Evolutionary conservation across 2,797 vertebrate genomes (phyloP).

Genomic region (Sebastes nivosus): DNA sequence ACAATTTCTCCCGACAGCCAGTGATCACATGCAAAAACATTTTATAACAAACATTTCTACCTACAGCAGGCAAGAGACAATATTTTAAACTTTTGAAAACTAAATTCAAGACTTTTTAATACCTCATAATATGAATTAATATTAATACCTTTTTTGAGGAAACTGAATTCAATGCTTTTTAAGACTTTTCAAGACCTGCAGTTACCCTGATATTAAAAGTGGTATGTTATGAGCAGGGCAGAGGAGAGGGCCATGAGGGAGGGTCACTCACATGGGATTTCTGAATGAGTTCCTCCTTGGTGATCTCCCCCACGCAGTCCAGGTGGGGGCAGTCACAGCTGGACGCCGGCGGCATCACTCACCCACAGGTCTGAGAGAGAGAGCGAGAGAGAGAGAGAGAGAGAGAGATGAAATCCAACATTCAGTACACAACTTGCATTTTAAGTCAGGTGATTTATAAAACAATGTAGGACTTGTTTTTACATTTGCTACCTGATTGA

Average conservation of each 20-base stretch:
- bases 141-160: neutral
- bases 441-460: neutral
- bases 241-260: neutral
- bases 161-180: neutral
- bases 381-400: neutral
- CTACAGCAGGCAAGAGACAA: neutral
- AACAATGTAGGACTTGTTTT: neutral
- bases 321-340: slow-evolving; percentile 91
- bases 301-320: slow-evolving; percentile 97
- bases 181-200: neutral
- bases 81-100: neutral
- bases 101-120: neutral
- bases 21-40: neutral
- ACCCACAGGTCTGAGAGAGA: slow-evolving; percentile 30
- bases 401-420: neutral
- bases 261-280: slow-evolving; percentile 93
- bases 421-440: neutral
- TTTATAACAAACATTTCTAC: neutral
- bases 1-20: neutral
- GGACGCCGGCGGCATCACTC: slow-evolving; percentile 84
- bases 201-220: neutral
- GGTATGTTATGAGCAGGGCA: neutral
- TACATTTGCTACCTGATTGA: neutral
- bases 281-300: slow-evolving; percentile 96
- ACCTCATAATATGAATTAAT: neutral